phyloP scores from a whole-genome alignment of 2,113 vertebrate species.

The Agapornis roseicollis region DNA sequence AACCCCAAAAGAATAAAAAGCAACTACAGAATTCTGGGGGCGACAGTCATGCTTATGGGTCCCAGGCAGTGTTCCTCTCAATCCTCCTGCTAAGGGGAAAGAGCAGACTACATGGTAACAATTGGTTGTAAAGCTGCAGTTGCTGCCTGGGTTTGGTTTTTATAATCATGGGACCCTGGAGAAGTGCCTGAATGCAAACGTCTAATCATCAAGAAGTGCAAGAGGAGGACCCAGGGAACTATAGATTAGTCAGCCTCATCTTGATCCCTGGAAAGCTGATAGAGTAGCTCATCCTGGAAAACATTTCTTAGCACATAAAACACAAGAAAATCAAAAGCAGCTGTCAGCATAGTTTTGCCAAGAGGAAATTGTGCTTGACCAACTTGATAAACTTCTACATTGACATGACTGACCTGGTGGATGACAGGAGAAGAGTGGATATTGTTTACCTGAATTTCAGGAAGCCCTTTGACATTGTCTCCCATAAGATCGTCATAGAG shows the following conservation, averaged over 20 bases:
- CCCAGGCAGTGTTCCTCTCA: neutral
- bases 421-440: neutral
- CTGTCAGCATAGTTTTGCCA: neutral
- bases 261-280: neutral
- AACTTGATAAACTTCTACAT: neutral
- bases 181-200: neutral
- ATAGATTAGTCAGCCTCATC: neutral
- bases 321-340: neutral
- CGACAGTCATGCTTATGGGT: neutral
- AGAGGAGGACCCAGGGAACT: neutral
- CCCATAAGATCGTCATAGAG: neutral
- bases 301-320: neutral
- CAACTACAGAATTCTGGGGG: neutral
- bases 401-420: neutral
- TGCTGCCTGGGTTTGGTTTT: neutral
- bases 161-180: neutral
- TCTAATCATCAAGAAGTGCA: neutral
- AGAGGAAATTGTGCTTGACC: neutral
- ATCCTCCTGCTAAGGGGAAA: neutral
- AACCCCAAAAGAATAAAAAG: neutral
- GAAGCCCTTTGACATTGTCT: neutral
- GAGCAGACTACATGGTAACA: neutral
- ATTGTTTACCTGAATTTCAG: neutral
- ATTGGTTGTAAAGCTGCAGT: neutral
- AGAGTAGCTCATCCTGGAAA: neutral